These are phyloP conservation scores for Thamnophis elegans DNA, from an alignment of 2,797 vertebrate genomes.

Conservation along the genomic window DNA sequence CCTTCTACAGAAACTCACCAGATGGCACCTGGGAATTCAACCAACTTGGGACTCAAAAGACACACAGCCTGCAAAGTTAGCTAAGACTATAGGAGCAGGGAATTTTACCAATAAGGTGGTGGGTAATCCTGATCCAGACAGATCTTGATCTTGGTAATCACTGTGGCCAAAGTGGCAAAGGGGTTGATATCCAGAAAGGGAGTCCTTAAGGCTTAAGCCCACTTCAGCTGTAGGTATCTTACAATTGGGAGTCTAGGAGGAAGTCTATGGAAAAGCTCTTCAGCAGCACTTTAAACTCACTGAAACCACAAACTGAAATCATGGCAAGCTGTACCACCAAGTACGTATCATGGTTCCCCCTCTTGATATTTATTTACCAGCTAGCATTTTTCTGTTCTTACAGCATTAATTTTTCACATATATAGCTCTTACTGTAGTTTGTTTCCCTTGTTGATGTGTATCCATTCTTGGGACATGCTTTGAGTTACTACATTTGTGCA, in stretches of 20 bases:
- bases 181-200: not conserved
- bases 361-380: conserved; percentile 30
- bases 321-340: conserved; percentile 57
- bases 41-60: too few relatives aligned
- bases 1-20: too few relatives aligned
- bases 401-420: conserved; percentile 16
- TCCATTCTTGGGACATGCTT: not conserved
- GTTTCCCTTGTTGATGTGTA: not conserved
- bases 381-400: not conserved
- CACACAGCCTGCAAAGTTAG: too few relatives aligned
- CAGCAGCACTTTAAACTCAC: conserved; percentile 59
- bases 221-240: not conserved
- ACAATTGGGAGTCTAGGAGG: not conserved
- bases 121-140: not conserved
- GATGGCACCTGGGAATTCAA: too few relatives aligned
- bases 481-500: not conserved
- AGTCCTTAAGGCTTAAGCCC: not conserved
- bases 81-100: not conserved
- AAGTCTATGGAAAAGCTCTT: not conserved
- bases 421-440: not conserved
- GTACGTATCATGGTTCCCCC: not conserved
- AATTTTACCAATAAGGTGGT: not conserved
- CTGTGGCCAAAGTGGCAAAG: not conserved
- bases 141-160: not conserved
- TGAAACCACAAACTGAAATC: conserved; percentile 64